These are phyloP conservation scores for Agrotis puta DNA, from an alignment of 2,888 invertebrate species.

Conservation along the genomic window DNA sequence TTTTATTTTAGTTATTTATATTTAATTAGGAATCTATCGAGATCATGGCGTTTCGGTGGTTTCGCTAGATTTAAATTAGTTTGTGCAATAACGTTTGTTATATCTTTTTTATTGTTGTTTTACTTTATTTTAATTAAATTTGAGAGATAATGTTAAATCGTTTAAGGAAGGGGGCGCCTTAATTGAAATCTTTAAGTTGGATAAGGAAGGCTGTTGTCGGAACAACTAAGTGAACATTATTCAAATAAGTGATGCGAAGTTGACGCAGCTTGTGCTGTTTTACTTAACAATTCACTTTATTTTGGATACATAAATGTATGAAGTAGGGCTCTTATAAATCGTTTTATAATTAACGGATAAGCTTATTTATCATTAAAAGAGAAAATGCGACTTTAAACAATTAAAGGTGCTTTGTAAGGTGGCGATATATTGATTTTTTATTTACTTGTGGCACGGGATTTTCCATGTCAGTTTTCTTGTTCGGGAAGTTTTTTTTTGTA, in stretches of 20 bases:
- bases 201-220: constrained; percentile 71
- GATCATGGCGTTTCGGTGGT: constrained; percentile 63
- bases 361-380: background rate
- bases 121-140: constrained; percentile 15
- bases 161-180: constrained; percentile 68
- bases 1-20: constrained; percentile 66
- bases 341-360: constrained; percentile 15
- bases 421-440: background rate
- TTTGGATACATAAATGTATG: constrained; percentile 5
- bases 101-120: constrained; percentile 22
- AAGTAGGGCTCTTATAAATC: background rate
- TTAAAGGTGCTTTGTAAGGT: too few species aligned
- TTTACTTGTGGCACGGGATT: too few species aligned
- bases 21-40: constrained; percentile 60
- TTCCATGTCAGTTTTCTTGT: too few species aligned
- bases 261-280: constrained; percentile 67
- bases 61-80: constrained; percentile 40
- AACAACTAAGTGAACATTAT: constrained; percentile 81
- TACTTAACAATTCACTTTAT: constrained; percentile 65
- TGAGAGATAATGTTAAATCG: constrained; percentile 45
- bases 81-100: constrained; percentile 50
- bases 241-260: constrained; percentile 78
- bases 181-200: constrained; percentile 75
- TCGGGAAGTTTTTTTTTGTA: too few species aligned
- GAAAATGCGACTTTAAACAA: background rate